Conservation (phyloP, 2,888 invertebrate genomes). For the Amblyteles armatorius region DNA sequence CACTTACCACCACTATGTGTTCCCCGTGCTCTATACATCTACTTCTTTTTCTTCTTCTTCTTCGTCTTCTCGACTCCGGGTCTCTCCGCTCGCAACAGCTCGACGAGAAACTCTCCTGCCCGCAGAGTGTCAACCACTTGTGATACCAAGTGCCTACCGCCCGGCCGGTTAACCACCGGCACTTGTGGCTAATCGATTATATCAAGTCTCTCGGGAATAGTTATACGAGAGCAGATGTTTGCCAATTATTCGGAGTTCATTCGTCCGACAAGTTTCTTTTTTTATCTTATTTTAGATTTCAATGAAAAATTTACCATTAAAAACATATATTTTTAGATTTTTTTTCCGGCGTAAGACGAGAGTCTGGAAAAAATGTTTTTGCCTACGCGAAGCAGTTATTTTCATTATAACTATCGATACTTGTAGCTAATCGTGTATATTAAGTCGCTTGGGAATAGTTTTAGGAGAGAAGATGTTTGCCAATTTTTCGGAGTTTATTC, state of each 20-base stretch:
- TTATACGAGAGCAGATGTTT: constrained; percentile 11
- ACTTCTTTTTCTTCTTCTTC: background rate
- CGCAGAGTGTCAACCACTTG: constrained; percentile 26
- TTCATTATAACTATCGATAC: background rate
- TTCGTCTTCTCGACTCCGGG: background rate
- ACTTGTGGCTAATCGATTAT: constrained; percentile 28
- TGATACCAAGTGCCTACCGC: constrained; percentile 18
- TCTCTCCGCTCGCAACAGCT: background rate
- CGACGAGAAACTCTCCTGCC: constrained; percentile 5
- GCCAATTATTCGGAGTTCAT: background rate
- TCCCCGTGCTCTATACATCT: background rate
- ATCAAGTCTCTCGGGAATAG: constrained; percentile 4
- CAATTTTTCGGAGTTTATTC: background rate
- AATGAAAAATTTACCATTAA: background rate
- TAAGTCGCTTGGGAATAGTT: background rate
- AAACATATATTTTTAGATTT: background rate
- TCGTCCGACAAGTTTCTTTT: background rate
- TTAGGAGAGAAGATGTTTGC: background rate
- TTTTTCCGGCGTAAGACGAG: too few relatives aligned
- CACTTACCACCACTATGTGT: constrained; percentile 9
- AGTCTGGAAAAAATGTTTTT: background rate
- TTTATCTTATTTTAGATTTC: background rate
- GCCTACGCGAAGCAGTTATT: background rate
- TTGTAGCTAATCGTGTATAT: too few relatives aligned
- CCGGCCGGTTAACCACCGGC: constrained; percentile 15